Evolutionary conservation across 2,113 vertebrate species (phyloP).

Genomic region (Oophaga pumilio): DNA sequence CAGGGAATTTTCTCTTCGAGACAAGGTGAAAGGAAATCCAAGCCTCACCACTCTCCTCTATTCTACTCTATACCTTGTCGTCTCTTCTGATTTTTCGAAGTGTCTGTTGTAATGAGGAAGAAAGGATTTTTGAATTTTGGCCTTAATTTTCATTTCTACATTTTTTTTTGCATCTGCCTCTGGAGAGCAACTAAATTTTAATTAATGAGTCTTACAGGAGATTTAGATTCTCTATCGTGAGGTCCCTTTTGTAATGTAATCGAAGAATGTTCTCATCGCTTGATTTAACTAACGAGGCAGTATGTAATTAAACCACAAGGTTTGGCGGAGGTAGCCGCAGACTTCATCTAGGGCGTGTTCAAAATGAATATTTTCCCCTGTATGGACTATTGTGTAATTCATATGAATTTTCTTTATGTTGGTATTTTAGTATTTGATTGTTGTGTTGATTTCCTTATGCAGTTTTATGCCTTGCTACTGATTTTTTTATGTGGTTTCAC

Average conservation of each 20-base stretch:
- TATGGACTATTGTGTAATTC: background rate
- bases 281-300: constrained; percentile 30
- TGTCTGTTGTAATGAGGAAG: background rate
- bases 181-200: constrained; percentile 2
- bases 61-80: background rate
- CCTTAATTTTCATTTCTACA: background rate
- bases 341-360: background rate
- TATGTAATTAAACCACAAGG: constrained; percentile 4
- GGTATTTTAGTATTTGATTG: background rate
- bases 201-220: constrained; percentile 23
- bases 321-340: constrained; percentile 1
- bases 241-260: constrained; percentile 14
- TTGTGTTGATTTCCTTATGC: background rate
- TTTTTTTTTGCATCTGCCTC: background rate
- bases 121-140: background rate
- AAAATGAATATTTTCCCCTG: background rate
- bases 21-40: constrained; percentile 18
- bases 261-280: background rate
- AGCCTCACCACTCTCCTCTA: background rate
- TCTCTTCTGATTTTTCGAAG: background rate
- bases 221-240: background rate
- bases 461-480: background rate
- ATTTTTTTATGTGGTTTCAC: background rate
- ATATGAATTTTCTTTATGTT: background rate
- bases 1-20: constrained; percentile 12